Percentiles rank a stretch among this genome's conserved stretches.
phyloP scores from a whole-genome alignment of 1,140 invertebrate species.

The Neodiprion pinetum region DNA sequence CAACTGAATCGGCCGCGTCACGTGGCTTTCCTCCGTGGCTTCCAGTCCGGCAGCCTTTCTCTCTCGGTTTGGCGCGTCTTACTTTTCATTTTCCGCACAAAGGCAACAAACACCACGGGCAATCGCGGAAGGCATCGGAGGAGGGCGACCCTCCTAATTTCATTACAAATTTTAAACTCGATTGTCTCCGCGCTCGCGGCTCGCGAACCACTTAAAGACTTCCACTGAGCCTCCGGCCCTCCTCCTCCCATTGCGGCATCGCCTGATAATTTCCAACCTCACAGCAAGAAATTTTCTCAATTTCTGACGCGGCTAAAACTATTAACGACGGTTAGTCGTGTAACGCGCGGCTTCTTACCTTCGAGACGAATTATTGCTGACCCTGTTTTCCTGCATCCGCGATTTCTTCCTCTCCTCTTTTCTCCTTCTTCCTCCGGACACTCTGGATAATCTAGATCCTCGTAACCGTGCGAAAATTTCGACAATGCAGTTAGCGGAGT shows the following conservation, averaged over 20 bases:
- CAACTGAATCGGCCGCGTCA: not conserved
- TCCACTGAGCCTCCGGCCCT: not conserved
- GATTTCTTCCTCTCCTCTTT: too few species aligned
- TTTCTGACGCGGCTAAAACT: conserved; percentile 3
- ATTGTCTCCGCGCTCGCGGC: conserved; percentile 4
- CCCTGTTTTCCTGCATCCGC: too few species aligned
- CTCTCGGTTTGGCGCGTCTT: not conserved
- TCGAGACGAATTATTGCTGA: too few species aligned
- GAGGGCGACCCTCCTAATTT: not conserved
- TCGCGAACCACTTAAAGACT: not conserved
- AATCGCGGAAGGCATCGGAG: not conserved
- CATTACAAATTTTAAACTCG: conserved; percentile 7
- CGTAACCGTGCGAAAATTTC: too few species aligned
- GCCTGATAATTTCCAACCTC: not conserved
- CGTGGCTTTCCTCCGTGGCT: not conserved
- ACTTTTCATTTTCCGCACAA: not conserved
- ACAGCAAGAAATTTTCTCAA: not conserved
- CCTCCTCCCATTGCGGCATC: not conserved
- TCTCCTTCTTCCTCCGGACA: too few species aligned
- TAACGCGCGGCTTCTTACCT: not conserved
- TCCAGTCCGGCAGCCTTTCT: not conserved
- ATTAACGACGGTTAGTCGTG: not conserved
- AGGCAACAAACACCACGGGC: not conserved
- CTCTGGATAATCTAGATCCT: too few species aligned
- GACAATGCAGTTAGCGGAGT: not conserved